phyloP scores from a whole-genome alignment of 2,797 vertebrate species.

The Microctenopoma lineatum region DNA sequence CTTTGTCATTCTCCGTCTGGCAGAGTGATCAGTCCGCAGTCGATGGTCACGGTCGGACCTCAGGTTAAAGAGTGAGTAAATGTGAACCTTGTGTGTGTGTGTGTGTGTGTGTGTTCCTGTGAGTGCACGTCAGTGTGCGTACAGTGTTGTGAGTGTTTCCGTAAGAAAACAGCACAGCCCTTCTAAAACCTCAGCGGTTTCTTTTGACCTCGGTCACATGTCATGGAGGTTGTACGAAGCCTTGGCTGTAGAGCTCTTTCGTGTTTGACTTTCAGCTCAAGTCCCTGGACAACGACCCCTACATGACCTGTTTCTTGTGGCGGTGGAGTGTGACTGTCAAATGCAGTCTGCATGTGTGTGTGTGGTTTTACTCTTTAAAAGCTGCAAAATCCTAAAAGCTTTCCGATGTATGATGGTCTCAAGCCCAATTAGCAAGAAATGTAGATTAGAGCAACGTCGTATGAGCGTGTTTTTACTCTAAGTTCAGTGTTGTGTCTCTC shows the following conservation, averaged over 20 bases:
- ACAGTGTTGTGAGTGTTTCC: not conserved
- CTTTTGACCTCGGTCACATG: constrained; percentile 62
- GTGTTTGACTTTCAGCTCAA: constrained; percentile 73
- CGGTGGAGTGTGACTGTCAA: constrained; percentile 39
- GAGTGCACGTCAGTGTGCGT: constrained; percentile 8
- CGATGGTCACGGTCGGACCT: constrained; percentile 62
- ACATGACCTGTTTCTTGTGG: constrained; percentile 56
- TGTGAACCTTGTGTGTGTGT: constrained; percentile 4
- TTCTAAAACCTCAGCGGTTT: constrained; percentile 43
- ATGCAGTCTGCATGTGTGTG: constrained; percentile 20
- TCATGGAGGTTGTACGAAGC: constrained; percentile 29
- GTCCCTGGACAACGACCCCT: constrained; percentile 61
- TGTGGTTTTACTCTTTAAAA: constrained; percentile 18
- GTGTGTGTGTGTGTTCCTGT: constrained; percentile 13
- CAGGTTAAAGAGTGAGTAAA: constrained; percentile 37
- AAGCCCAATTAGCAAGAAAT: constrained; percentile 2
- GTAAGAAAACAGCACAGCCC: constrained; percentile 34
- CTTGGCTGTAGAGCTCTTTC: constrained; percentile 68
- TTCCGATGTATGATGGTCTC: constrained; percentile 4
- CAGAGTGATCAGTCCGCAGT: constrained; percentile 20
- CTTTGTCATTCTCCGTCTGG: constrained; percentile 6
- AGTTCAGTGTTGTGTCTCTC: not conserved
- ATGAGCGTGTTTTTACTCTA: not conserved
- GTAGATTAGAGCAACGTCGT: constrained; percentile 4
- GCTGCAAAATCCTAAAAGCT: constrained; percentile 24